These are phyloP conservation scores for Catostylus mosaicus DNA, from an alignment of 30 jellyfish, hydroid and myxozoan species.

Conservation along the genomic window DNA sequence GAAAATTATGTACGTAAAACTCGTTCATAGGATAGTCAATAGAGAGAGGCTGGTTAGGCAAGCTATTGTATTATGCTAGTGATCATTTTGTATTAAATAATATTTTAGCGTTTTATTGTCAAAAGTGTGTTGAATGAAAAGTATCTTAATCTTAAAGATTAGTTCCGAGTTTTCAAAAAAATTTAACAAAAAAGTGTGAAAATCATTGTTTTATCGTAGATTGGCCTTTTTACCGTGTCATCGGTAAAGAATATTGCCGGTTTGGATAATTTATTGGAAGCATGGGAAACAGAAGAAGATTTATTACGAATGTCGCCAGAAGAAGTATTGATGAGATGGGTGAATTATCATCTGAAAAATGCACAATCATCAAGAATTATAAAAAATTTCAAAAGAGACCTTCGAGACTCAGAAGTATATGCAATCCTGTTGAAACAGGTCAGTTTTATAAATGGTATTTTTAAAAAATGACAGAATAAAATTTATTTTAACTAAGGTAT, in stretches of 20 bases:
- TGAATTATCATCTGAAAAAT: slow-evolving; percentile 65
- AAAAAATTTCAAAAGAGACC: slow-evolving; percentile 53
- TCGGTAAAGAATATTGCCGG: slow-evolving; percentile 53
- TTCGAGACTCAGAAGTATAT: slow-evolving; percentile 64
- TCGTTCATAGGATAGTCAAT: too few species aligned
- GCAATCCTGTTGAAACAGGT: slow-evolving; percentile 39
- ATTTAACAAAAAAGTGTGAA: too few species aligned
- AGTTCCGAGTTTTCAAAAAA: too few species aligned
- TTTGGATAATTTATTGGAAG: slow-evolving; percentile 36
- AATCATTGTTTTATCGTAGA: slow-evolving; percentile 13
- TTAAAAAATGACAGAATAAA: too few species aligned
- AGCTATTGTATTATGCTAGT: too few species aligned
- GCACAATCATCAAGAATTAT: slow-evolving; percentile 58
- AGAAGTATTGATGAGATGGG: slow-evolving; percentile 74
- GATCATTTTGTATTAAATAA: too few species aligned
- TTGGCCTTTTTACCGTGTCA: slow-evolving; percentile 59
- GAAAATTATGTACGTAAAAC: too few species aligned
- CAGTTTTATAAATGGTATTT: background rate
- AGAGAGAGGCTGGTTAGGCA: too few species aligned
- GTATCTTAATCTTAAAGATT: too few species aligned
- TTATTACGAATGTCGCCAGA: slow-evolving; percentile 74
- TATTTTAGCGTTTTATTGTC: too few species aligned
- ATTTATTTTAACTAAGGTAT: too few species aligned
- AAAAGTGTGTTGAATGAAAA: too few species aligned
- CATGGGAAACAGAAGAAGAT: slow-evolving; percentile 65